These are phyloP conservation scores for Brachionus calyciflorus DNA, from an alignment of 1,140 invertebrate genomes.

Conservation along the genomic window DNA sequence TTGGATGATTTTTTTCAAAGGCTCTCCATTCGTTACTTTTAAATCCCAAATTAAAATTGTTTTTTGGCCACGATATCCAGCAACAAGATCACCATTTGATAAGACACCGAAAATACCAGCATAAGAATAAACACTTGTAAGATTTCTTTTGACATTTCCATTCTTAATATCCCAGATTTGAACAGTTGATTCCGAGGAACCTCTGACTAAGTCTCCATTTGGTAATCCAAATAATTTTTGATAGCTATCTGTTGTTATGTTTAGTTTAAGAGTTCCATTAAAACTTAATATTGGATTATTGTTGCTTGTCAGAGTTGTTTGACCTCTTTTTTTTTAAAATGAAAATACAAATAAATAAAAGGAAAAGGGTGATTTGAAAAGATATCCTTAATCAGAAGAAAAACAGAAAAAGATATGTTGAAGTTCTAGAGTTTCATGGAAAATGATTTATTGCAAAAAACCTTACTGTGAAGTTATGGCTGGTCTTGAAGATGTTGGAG, in stretches of 20 bases:
- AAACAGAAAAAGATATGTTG: no score
- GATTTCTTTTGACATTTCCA: not conserved
- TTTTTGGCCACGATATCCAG: not conserved
- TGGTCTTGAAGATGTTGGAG: no score
- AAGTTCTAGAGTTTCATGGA: no score
- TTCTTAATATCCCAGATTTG: not conserved
- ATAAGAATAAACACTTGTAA: not conserved
- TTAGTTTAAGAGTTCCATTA: not conserved
- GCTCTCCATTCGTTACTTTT: not conserved
- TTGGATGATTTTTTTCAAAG: not conserved
- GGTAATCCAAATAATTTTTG: not conserved
- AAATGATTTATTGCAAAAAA: no score
- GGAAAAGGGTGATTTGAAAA: no score
- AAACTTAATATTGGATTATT: no score
- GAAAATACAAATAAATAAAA: no score
- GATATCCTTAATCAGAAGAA: no score
- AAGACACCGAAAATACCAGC: not conserved
- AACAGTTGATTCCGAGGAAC: not conserved
- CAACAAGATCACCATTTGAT: not conserved
- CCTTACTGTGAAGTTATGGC: no score
- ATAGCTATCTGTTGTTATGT: not conserved
- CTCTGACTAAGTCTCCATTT: not conserved
- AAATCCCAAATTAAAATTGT: not conserved
- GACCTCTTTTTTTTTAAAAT: no score
- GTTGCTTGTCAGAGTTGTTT: no score